A percentile compares a stretch with the other conserved stretches of the same genome.
These are phyloP conservation scores for Orthonychiurus folsomi DNA, from an alignment of 2,888 invertebrate species.

Conservation along the genomic window DNA sequence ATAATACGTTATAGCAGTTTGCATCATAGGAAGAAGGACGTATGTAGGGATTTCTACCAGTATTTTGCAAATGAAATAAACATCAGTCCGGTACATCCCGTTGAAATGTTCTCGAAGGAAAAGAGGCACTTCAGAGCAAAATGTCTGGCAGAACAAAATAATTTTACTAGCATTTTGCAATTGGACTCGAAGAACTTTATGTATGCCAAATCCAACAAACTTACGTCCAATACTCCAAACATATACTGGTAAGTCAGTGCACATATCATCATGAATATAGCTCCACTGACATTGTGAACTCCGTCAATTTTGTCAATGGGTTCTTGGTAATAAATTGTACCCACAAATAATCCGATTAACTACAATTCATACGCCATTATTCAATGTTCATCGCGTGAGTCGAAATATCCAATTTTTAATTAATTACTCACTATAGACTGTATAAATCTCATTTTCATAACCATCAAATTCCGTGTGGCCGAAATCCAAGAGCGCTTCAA, in stretches of 20 bases:
- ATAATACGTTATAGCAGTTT: conserved; percentile 75
- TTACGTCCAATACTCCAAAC: conserved; percentile 88
- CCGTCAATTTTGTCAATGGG: conserved; percentile 64
- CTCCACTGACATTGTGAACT: conserved; percentile 90
- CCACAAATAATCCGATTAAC: conserved; percentile 43
- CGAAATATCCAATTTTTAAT: no score
- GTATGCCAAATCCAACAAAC: conserved; percentile 44
- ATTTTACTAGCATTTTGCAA: neutral
- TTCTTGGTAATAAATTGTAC: conserved; percentile 75
- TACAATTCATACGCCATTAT: neutral
- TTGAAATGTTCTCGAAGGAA: conserved; percentile 80
- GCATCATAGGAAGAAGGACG: conserved; percentile 70
- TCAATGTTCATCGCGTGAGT: neutral
- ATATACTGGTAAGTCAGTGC: conserved; percentile 93
- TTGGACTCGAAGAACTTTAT: neutral
- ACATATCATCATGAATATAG: conserved; percentile 78
- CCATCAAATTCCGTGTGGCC: conserved; percentile 77
- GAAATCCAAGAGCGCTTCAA: conserved; percentile 85
- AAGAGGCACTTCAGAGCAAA: conserved; percentile 78
- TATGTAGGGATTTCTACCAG: conserved; percentile 82
- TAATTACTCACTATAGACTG: conserved; percentile 92
- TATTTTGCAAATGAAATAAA: conserved; percentile 85
- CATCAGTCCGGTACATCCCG: conserved; percentile 45
- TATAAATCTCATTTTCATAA: conserved; percentile 75
- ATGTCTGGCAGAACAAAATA: conserved; percentile 55